phyloP scores from a whole-genome alignment of 1,140 invertebrate genomes.

The Holotrichia oblita region DNA sequence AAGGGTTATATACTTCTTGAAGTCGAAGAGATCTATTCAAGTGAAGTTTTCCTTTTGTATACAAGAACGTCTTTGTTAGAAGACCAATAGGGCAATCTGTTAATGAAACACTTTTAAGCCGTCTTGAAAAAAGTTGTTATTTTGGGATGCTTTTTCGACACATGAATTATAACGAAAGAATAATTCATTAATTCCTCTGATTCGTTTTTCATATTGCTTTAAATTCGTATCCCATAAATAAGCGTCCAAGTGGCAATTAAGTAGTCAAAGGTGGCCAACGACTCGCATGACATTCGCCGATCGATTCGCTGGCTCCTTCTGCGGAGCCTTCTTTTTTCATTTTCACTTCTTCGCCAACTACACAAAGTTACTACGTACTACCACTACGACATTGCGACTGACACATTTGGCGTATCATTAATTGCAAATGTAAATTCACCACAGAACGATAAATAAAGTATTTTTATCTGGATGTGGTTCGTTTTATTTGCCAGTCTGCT shows the following conservation, averaged over 20 bases:
- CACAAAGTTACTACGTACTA: not conserved
- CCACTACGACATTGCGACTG: not conserved
- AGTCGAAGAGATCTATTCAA: too few relatives aligned
- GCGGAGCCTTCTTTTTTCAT: slow-evolving; percentile 4
- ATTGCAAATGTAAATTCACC: slow-evolving; percentile 39
- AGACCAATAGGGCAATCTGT: too few relatives aligned
- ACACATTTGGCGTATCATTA: slow-evolving; percentile 37
- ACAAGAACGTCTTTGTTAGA: too few relatives aligned
- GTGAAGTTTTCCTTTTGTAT: too few relatives aligned
- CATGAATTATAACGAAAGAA: not conserved
- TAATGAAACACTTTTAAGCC: too few relatives aligned
- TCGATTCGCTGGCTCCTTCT: slow-evolving; percentile 25
- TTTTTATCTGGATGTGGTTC: slow-evolving; percentile 34
- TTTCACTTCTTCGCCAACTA: not conserved
- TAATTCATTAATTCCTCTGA: not conserved
- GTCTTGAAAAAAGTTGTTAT: too few relatives aligned
- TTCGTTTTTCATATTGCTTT: not conserved
- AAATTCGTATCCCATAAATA: slow-evolving; percentile 28
- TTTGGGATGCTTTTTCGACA: not conserved
- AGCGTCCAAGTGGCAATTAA: slow-evolving; percentile 23
- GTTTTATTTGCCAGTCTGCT: slow-evolving; percentile 33
- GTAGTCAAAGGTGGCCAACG: slow-evolving; percentile 35
- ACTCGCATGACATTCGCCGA: slow-evolving; percentile 12
- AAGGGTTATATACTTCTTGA: too few relatives aligned
- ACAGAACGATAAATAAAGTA: slow-evolving; percentile 29